These are phyloP conservation scores for Sardinella longiceps DNA, from an alignment of 2,797 vertebrate species.

Conservation along the genomic window DNA sequence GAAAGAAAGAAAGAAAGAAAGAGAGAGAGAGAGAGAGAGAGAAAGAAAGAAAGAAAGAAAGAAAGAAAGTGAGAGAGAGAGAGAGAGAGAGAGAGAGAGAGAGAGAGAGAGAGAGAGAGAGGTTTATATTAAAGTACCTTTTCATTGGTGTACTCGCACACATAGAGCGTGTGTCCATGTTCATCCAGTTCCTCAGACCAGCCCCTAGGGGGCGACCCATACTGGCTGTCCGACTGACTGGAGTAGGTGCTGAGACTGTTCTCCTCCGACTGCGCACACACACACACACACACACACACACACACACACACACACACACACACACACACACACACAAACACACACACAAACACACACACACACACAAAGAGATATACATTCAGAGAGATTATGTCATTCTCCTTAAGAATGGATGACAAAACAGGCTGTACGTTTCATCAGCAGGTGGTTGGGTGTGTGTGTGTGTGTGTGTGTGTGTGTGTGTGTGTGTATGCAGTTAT, in stretches of 20 bases:
- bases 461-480: not conserved
- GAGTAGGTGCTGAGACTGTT: slow-evolving; percentile 91
- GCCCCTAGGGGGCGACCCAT: slow-evolving; percentile 92
- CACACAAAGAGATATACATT: not conserved
- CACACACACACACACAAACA: slow-evolving; percentile 41
- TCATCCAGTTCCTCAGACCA: slow-evolving; percentile 98
- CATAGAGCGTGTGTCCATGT: slow-evolving; percentile 95
- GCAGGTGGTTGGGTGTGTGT: slow-evolving; percentile 30
- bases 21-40: no score
- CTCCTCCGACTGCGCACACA: slow-evolving; percentile 97
- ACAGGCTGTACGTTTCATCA: not conserved
- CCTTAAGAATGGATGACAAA: not conserved
- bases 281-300: no score
- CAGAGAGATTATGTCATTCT: slow-evolving; percentile 46
- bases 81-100: not conserved
- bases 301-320: no score
- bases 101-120: no score
- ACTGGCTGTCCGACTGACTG: slow-evolving; percentile 96
- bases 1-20: no score
- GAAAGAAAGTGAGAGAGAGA: no score
- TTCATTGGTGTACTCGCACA: slow-evolving; percentile 96
- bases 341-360: slow-evolving; percentile 15
- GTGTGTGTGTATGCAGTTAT: not conserved
- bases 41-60: not conserved
- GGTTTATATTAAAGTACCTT: slow-evolving; percentile 85